Evolutionary conservation across 2,797 vertebrate genomes (phyloP).

Genomic region (Peromyscus attwateri): DNA sequence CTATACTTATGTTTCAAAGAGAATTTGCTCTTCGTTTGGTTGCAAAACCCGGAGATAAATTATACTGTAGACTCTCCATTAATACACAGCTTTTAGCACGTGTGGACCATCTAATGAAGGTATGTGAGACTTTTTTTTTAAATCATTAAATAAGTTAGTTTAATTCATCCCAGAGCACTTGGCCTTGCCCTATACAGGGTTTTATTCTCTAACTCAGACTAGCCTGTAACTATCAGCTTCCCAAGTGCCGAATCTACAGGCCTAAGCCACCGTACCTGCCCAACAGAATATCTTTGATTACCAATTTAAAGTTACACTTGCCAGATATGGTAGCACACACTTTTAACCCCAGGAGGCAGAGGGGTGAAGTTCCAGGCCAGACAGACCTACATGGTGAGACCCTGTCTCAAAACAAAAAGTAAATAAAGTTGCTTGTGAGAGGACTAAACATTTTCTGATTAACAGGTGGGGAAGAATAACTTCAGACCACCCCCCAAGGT

Average conservation of each 20-base stretch:
- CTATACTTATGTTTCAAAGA: slow-evolving; percentile 99
- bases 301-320: slow-evolving; percentile 42
- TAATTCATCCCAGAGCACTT: slow-evolving; percentile 37
- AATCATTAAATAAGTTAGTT: slow-evolving; percentile 43
- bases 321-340: not conserved
- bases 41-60: slow-evolving; percentile 95
- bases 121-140: slow-evolving; percentile 74
- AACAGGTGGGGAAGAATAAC: slow-evolving; percentile 98
- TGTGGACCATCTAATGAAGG: slow-evolving; percentile 99
- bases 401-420: not conserved
- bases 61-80: slow-evolving; percentile 97
- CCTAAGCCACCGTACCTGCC: not conserved
- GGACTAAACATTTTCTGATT: slow-evolving; percentile 70
- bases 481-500: slow-evolving; percentile 99
- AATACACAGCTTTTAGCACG: slow-evolving; percentile 97
- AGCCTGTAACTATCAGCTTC: not conserved
- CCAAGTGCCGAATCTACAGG: not conserved
- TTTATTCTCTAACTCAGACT: not conserved
- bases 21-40: slow-evolving; percentile 98
- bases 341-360: not conserved
- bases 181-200: not conserved
- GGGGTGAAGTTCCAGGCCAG: not conserved
- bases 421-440: slow-evolving; percentile 49
- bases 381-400: not conserved
- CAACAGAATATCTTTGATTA: slow-evolving; percentile 56